Evolutionary conservation across 1,140 invertebrate genomes (phyloP).

Genomic region (Drosophila azteca): DNA sequence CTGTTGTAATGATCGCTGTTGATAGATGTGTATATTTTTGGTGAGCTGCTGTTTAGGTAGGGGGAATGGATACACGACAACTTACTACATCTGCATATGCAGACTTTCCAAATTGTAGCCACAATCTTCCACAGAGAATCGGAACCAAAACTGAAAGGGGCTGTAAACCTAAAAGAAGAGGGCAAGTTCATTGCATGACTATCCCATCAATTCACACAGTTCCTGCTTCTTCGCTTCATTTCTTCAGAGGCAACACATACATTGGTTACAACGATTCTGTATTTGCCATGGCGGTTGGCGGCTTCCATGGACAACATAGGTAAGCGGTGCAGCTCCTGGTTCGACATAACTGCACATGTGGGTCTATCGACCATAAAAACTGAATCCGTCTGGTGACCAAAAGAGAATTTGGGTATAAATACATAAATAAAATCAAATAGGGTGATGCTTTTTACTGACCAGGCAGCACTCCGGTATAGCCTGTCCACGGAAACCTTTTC

Average conservation of each 20-base stretch:
- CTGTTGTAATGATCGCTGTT: constrained; percentile 9
- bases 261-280: constrained; percentile 14
- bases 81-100: constrained; percentile 8
- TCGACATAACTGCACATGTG: background rate
- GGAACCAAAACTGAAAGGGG: constrained; percentile 66
- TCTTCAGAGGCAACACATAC: constrained; percentile 6
- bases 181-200: no score
- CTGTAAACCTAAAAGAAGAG: constrained; percentile 25
- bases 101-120: background rate
- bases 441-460: background rate
- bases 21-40: background rate
- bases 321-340: background rate
- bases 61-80: no score
- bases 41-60: no score
- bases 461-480: background rate
- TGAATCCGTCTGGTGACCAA: constrained; percentile 26
- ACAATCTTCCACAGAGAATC: background rate
- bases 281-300: background rate
- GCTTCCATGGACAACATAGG: background rate
- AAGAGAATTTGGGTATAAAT: background rate
- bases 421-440: background rate
- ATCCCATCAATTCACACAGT: background rate
- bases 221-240: background rate
- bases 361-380: constrained; percentile 47
- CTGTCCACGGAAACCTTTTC: background rate